Evolutionary conservation across 2,113 vertebrate genomes (phyloP).

Genomic region (Phrynosoma platyrhinos): DNA sequence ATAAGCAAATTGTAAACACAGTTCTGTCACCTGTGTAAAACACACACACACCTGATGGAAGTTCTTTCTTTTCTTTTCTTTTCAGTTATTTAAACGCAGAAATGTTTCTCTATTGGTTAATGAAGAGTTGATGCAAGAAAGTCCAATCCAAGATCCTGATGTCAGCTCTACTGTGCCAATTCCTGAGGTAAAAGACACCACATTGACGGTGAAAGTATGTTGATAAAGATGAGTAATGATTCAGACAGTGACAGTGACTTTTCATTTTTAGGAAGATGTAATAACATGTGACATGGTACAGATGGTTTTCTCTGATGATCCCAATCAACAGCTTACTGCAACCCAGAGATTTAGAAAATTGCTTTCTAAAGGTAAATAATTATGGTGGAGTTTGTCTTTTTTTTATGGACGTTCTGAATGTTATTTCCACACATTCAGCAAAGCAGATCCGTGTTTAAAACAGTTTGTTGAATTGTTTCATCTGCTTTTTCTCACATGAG

Average conservation of each 20-base stretch:
- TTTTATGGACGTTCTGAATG: conserved; percentile 18
- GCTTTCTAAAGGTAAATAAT: conserved; percentile 87
- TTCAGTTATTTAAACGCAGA: conserved; percentile 91
- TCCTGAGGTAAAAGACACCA: conserved; percentile 81
- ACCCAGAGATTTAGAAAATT: conserved; percentile 94
- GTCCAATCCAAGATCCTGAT: conserved; percentile 92
- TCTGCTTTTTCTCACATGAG: conserved; percentile 2
- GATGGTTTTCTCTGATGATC: conserved; percentile 93
- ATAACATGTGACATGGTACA: conserved; percentile 93
- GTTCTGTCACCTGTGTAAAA: background rate
- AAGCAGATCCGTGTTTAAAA: background rate
- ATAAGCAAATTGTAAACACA: background rate
- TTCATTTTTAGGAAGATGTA: conserved; percentile 85
- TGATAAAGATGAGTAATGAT: background rate
- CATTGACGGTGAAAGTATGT: conserved; percentile 20
- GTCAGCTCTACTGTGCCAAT: conserved; percentile 91
- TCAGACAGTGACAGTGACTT: conserved; percentile 27
- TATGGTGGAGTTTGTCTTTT: background rate
- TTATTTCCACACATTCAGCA: conserved; percentile 25
- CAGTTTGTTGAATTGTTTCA: conserved; percentile 31
- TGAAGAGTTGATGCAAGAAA: conserved; percentile 91
- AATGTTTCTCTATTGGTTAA: conserved; percentile 86
- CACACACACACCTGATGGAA: background rate
- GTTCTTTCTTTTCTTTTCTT: conserved; percentile 36
- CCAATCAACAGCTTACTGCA: conserved; percentile 89